A percentile compares a stretch with the other conserved stretches of the same genome.
These are phyloP conservation scores for Pandion haliaetus DNA, from an alignment of 2,113 vertebrate species.

Conservation along the genomic window DNA sequence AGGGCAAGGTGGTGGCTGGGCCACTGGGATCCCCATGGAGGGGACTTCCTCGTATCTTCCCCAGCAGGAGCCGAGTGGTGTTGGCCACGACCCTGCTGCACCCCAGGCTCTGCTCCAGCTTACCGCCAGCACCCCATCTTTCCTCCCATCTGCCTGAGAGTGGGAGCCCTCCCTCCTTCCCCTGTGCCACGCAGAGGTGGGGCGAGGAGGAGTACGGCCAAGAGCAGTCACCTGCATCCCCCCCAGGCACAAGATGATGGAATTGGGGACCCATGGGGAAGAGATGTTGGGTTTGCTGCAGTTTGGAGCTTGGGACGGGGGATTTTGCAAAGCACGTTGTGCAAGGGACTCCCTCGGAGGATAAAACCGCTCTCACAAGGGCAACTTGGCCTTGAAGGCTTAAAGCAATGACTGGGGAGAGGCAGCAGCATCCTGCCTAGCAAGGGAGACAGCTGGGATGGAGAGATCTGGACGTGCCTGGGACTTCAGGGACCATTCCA, in stretches of 20 bases:
- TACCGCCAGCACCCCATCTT: not conserved
- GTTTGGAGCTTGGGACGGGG: too few species aligned
- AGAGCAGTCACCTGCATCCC: not conserved
- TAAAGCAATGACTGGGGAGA: not conserved
- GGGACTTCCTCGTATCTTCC: not conserved
- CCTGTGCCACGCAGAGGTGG: accelerated
- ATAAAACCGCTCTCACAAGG: not conserved
- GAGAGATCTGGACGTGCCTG: not conserved
- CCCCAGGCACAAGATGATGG: not conserved
- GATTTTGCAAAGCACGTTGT: not conserved
- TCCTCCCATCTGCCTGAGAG: not conserved
- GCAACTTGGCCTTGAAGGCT: not conserved
- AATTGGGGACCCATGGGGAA: too few species aligned
- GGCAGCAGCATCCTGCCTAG: not conserved
- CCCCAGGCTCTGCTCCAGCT: not conserved
- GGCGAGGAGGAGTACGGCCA: not conserved
- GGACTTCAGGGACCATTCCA: not conserved
- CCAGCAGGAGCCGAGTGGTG: not conserved
- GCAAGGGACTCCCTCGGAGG: not conserved
- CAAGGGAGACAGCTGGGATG: not conserved
- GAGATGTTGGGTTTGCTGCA: not conserved
- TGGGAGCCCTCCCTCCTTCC: not conserved
- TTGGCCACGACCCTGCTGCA: not conserved
- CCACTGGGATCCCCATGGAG: not conserved
- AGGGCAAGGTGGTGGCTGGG: not conserved